These are phyloP conservation scores for Rhipidura dahli DNA, from an alignment of 2,113 vertebrate genomes.

Conservation along the genomic window DNA sequence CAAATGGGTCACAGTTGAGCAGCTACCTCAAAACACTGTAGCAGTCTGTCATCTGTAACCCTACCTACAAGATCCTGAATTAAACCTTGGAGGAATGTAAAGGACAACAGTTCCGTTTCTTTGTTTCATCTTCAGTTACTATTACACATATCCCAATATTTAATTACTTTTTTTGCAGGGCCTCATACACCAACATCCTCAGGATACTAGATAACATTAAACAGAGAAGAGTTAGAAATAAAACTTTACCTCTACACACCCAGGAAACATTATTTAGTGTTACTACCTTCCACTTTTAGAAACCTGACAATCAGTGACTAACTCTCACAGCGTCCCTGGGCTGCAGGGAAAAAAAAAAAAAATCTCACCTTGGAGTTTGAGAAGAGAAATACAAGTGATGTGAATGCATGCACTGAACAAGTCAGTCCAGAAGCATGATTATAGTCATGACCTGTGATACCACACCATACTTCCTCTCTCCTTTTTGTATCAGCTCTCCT, in stretches of 20 bases:
- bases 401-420: not conserved
- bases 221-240: not conserved
- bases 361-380: not conserved
- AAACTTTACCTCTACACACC: not conserved
- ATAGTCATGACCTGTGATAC: not conserved
- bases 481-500: not conserved
- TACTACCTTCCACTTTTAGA: not conserved
- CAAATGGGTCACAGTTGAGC: not conserved
- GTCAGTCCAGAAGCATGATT: not conserved
- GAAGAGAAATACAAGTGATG: not conserved
- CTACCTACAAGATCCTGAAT: not conserved
- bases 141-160: fast-evolving
- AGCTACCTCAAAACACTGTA: not conserved
- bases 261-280: not conserved
- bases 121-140: not conserved
- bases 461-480: not conserved
- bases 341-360: not conserved
- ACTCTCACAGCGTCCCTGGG: not conserved
- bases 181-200: not conserved
- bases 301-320: not conserved
- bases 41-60: not conserved
- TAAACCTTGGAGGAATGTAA: not conserved
- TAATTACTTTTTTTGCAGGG: not conserved
- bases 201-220: not conserved
- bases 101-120: not conserved